A percentile compares a stretch with the other conserved stretches of the same genome.
phyloP scores from a whole-genome alignment of 2,797 vertebrate genomes.

The Enteromius mattozi region DNA sequence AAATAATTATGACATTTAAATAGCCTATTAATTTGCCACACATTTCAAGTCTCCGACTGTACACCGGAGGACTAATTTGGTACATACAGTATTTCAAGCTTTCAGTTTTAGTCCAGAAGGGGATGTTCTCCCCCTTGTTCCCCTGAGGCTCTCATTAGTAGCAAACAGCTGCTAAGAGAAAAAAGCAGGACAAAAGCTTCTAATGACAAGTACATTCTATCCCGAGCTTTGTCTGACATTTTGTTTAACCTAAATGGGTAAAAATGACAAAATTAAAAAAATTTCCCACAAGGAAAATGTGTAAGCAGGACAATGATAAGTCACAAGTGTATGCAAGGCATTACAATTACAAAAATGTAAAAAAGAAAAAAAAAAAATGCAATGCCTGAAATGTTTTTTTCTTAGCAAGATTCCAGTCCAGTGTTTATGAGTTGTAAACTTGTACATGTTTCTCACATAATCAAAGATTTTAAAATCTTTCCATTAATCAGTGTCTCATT shows the following conservation, averaged over 20 bases:
- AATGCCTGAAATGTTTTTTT: background rate
- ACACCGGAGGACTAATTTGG: background rate
- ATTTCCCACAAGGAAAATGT: background rate
- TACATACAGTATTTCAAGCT: slow-evolving; percentile 3
- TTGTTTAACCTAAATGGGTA: background rate
- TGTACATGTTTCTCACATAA: background rate
- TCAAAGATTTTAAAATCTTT: background rate
- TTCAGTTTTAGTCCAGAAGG: slow-evolving; percentile 38
- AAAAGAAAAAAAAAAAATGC: background rate
- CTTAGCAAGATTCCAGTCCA: background rate
- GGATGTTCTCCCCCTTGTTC: slow-evolving; percentile 48
- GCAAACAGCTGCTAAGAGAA: slow-evolving; percentile 49
- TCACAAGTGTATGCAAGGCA: background rate
- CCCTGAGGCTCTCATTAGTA: slow-evolving; percentile 63
- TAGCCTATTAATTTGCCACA: background rate
- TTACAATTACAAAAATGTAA: background rate
- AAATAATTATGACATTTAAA: background rate
- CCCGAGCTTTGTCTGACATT: background rate
- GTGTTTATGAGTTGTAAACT: background rate
- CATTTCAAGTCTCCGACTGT: background rate
- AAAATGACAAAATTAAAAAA: background rate
- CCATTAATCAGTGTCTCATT: background rate
- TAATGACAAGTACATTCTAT: background rate
- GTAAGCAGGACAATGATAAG: background rate
- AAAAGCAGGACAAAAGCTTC: background rate